Percentiles rank a stretch among this genome's conserved stretches.
Conservation (phyloP, 2,888 invertebrate species). For the Himalopsyche anomala region DNA sequence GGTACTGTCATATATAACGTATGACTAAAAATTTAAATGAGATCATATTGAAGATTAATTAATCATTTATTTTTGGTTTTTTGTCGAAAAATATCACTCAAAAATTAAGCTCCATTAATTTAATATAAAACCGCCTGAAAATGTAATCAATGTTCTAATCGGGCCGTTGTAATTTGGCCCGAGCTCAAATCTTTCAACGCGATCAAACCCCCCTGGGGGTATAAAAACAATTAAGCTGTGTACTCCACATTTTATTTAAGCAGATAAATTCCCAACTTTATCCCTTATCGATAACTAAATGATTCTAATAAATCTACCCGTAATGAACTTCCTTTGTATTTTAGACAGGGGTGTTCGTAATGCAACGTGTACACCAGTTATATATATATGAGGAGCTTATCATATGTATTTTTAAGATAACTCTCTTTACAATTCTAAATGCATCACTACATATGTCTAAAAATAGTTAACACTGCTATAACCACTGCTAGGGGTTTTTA, state of each 20-base stretch:
- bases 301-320: conserved; percentile 12
- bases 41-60: too few species aligned
- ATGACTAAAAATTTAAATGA: too few species aligned
- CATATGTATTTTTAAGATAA: too few species aligned
- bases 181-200: conserved; percentile 7
- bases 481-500: too few species aligned
- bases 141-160: not conserved
- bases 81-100: too few species aligned
- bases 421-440: too few species aligned
- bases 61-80: too few species aligned
- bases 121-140: not conserved
- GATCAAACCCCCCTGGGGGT: not conserved
- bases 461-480: too few species aligned
- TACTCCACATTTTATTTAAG: conserved; percentile 11
- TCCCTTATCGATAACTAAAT: conserved; percentile 6
- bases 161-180: not conserved
- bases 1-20: too few species aligned
- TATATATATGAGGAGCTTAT: too few species aligned
- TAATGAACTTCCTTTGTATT: conserved; percentile 1
- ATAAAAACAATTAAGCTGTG: not conserved
- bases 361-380: not conserved
- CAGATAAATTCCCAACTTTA: conserved; percentile 6
- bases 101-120: not conserved
- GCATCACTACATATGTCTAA: too few species aligned
- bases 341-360: not conserved